Conservation (phyloP, 2,113 vertebrate species). For the Dromas ardeola region DNA sequence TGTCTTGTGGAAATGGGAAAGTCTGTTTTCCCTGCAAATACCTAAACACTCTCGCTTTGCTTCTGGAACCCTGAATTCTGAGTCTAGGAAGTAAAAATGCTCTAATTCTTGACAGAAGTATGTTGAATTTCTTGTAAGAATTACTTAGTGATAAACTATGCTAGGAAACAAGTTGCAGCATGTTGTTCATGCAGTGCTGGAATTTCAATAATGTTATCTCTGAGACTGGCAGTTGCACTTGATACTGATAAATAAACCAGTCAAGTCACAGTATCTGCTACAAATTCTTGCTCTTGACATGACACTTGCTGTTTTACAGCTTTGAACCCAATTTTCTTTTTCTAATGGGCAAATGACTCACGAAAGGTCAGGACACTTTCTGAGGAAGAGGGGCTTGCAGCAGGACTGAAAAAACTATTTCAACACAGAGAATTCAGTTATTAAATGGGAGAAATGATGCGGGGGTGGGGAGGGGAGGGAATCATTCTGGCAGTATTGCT, state of each 20-base stretch:
- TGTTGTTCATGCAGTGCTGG: not conserved
- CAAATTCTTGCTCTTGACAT: not conserved
- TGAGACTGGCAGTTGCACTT: not conserved
- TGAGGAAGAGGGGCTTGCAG: not conserved
- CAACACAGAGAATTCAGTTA: not conserved
- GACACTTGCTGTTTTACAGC: not conserved
- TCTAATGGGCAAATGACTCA: not conserved
- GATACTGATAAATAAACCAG: constrained; percentile 28
- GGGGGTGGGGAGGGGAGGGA: rapidly evolving
- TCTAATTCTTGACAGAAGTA: not conserved
- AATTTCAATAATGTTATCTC: constrained; percentile 54
- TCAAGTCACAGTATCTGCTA: not conserved
- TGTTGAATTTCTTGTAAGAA: not conserved
- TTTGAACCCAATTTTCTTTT: not conserved
- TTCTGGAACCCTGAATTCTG: not conserved
- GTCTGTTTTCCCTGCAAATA: not conserved
- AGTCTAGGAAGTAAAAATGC: not conserved
- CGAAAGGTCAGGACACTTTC: not conserved
- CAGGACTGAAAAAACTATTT: not conserved
- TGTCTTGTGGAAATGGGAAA: not conserved
- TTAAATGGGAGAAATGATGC: not conserved
- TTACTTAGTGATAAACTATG: not conserved
- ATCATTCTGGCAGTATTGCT: not conserved
- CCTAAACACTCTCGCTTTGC: not conserved
- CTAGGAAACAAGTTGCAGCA: constrained; percentile 3